A percentile compares a stretch with the other conserved stretches of the same genome.
Conservation (phyloP, 2,888 invertebrate genomes). For the Lasius fuliginosus region DNA sequence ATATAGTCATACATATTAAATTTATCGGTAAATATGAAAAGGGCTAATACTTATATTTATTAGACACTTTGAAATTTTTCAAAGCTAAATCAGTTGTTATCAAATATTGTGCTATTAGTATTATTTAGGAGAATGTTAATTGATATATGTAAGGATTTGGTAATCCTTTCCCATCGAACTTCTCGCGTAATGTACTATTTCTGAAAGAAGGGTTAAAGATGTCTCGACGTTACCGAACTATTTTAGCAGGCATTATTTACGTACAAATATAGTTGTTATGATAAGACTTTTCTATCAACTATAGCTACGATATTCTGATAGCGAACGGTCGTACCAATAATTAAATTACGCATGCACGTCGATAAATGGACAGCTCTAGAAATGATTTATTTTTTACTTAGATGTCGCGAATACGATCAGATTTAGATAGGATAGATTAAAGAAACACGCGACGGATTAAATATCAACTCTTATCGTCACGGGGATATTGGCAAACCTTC, state of each 20-base stretch:
- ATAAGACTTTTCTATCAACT: constrained; percentile 67
- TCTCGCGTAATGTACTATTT: constrained; percentile 5
- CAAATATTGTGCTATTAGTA: neutral
- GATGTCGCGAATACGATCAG: constrained; percentile 60
- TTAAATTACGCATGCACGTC: constrained; percentile 39
- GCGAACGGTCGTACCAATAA: constrained; percentile 9
- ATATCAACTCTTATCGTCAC: constrained; percentile 57
- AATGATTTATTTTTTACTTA: constrained; percentile 75
- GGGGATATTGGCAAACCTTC: constrained; percentile 87
- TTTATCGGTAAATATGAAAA: neutral
- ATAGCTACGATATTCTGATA: constrained; percentile 33
- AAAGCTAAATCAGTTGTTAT: neutral
- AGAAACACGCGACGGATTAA: constrained; percentile 33
- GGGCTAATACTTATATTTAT: constrained; percentile 8
- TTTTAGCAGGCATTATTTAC: constrained; percentile 59
- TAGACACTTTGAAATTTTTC: constrained; percentile 9
- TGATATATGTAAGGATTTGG: neutral
- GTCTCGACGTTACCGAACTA: constrained; percentile 44
- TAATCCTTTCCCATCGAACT: neutral
- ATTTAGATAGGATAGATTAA: constrained; percentile 64
- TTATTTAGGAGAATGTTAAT: constrained; percentile 8
- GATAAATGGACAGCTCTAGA: constrained; percentile 60
- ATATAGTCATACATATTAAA: neutral
- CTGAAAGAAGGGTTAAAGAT: neutral
- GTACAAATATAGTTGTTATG: constrained; percentile 67